phyloP scores from a whole-genome alignment of 2,797 vertebrate genomes.

The Ptychobarbus kaznakovi region DNA sequence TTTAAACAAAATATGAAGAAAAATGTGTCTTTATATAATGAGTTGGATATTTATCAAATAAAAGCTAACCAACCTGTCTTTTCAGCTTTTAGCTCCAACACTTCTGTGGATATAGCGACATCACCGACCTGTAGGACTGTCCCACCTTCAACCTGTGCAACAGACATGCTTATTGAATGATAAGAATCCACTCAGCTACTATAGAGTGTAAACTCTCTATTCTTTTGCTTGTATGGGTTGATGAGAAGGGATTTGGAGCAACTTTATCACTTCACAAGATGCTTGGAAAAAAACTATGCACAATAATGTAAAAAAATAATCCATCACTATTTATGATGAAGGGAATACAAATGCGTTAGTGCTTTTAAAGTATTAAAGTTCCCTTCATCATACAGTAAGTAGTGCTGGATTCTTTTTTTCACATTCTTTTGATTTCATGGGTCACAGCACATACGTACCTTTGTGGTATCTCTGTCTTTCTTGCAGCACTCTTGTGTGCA shows the following conservation, averaged over 20 bases:
- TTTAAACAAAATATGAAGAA: neutral
- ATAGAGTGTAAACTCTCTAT: neutral
- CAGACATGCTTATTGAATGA: conserved; percentile 1
- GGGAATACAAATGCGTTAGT: neutral
- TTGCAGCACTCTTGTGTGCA: neutral
- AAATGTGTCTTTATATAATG: neutral
- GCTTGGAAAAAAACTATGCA: neutral
- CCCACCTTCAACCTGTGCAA: conserved; percentile 66
- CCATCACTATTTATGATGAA: neutral
- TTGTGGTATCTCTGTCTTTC: neutral
- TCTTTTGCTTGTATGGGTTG: neutral
- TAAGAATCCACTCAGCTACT: neutral
- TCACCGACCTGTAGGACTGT: conserved; percentile 45
- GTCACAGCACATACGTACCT: neutral
- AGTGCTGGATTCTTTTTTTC: neutral
- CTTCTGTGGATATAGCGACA: conserved; percentile 40
- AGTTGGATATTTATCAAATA: neutral
- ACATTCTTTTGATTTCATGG: neutral
- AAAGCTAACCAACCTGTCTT: conserved; percentile 51
- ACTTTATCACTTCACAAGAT: neutral
- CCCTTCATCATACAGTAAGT: neutral
- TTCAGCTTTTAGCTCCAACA: conserved; percentile 48
- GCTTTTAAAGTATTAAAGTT: neutral
- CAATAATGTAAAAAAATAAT: too few relatives aligned
- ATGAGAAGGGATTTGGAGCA: neutral